Evolutionary conservation across 35 echinoderm and acorn worm species (phyloP), one percentile per base, ranked within the genome.

Genomic region (Holothuria glaberrima): DNA sequence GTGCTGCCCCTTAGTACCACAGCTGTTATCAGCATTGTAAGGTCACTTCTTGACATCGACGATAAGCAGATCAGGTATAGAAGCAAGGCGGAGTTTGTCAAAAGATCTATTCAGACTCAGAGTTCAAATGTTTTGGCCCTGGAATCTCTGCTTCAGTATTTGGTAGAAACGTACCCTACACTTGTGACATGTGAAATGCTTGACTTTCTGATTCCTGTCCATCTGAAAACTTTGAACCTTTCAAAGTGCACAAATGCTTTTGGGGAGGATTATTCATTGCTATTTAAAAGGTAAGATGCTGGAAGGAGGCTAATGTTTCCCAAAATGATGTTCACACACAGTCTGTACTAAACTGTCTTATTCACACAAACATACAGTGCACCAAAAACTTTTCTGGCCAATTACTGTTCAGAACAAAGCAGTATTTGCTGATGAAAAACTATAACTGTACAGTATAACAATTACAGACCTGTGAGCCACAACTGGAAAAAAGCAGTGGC

Each of bases 11-110:
- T 99, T 6, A 83, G 91, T 28, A 85, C 79, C 17, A 90, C 91
- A 30, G 86, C 83, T 36, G 62, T 77, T 21, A 92, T 72, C 20
- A 62, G 88, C 26, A 86, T 92, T n/a, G 85, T 91, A 3, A 78
- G 91, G 6, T 72, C 75, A n/a, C 89, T 99, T n/a, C 79, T 99
- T 16, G 97, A 99, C 75, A 89, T 83, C 41, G 86, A 82, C 21
- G 93, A 94, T 46, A 50, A 63, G 24, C 88, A 95, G 22, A 10
- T 84, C 27, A 30, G 21, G 32, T 59, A 84, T 30, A 30, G 54
- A 21, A 45, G 57, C 17, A 32, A 31, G 57, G 59, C 54, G 4
- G 80, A 84, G 56, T 30, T 22, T 61, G 9, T 84, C 41, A 59
- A 63, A 32, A 59, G 34, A 63, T 36, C 27, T 41, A 60, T 84